Percentiles rank a stretch among this genome's conserved stretches.
Evolutionary conservation across 2,113 vertebrate species (phyloP).

Genomic region (Probosciger aterrimus): DNA sequence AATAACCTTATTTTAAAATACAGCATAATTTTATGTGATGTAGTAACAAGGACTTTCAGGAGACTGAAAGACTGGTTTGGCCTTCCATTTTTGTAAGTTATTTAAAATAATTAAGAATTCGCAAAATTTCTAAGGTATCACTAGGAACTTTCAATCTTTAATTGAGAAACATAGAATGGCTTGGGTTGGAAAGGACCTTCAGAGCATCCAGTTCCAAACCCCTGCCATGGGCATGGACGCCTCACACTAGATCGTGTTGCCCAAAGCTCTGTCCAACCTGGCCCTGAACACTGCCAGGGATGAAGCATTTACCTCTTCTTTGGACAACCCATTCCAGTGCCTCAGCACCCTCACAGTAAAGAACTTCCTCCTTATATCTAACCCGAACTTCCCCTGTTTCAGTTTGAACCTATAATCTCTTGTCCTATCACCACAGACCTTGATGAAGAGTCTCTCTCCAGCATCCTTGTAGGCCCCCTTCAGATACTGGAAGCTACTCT

Average conservation of each 20-base stretch:
- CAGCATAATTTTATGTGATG: not conserved
- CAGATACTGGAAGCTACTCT: not conserved
- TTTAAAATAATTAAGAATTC: not conserved
- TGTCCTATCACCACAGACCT: not conserved
- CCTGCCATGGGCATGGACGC: not conserved
- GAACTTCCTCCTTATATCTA: not conserved
- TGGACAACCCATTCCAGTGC: not conserved
- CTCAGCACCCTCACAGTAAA: not conserved
- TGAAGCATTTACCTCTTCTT: not conserved
- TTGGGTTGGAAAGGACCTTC: not conserved
- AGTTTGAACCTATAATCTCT: not conserved
- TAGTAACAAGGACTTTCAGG: not conserved
- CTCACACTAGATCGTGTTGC: not conserved
- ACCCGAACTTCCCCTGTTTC: not conserved
- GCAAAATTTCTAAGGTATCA: not conserved
- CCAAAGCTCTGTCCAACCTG: not conserved
- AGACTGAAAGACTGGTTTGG: not conserved
- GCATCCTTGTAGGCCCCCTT: not conserved
- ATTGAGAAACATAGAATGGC: not conserved
- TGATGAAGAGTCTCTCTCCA: not conserved
- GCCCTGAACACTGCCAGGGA: not conserved
- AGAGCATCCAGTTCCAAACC: not conserved
- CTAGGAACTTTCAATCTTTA: not conserved
- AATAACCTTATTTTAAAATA: not conserved
- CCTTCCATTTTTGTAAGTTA: not conserved